These are phyloP conservation scores for Notothenia rossii DNA, from an alignment of 2,113 vertebrate genomes.

Conservation along the genomic window DNA sequence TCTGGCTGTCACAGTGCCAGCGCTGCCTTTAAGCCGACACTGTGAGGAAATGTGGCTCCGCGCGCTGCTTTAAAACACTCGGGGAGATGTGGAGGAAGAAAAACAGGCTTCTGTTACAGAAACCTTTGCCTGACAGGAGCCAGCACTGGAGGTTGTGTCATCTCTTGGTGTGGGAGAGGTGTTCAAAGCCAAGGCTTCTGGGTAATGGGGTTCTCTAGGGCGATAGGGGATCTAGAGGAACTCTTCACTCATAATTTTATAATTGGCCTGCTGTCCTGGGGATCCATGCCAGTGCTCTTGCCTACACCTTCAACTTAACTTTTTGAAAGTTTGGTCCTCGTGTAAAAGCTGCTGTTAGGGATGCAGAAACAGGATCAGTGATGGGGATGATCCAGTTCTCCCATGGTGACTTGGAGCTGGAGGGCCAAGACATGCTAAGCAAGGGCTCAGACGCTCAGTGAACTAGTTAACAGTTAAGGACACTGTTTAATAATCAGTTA, in stretches of 20 bases:
- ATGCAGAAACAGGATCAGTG: slow-evolving; percentile 1
- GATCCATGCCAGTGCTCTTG: slow-evolving; percentile 58
- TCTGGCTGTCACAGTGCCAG: slow-evolving; percentile 90
- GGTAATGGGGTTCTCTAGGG: slow-evolving; percentile 73
- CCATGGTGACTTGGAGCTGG: slow-evolving; percentile 33
- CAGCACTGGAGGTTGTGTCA: slow-evolving; percentile 77
- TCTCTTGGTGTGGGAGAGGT: slow-evolving; percentile 73
- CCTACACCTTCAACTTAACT: slow-evolving; percentile 73
- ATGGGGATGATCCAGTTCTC: slow-evolving; percentile 30
- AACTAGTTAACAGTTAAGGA: slow-evolving; percentile 28
- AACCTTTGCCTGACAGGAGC: slow-evolving; percentile 81
- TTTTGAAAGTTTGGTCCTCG: slow-evolving; percentile 61
- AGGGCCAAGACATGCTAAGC: background rate
- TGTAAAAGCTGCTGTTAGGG: slow-evolving; percentile 35
- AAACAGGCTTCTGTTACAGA: slow-evolving; percentile 66
- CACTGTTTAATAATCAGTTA: background rate
- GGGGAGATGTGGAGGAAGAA: slow-evolving; percentile 23
- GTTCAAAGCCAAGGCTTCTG: slow-evolving; percentile 82
- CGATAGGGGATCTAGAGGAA: slow-evolving; percentile 62
- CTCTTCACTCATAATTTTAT: slow-evolving; percentile 83
- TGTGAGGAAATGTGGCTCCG: slow-evolving; percentile 68
- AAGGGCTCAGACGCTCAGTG: background rate
- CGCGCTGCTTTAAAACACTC: too few species aligned
- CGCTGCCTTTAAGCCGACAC: slow-evolving; percentile 75
- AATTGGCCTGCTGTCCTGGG: slow-evolving; percentile 73